Conservation (phyloP, 2,888 invertebrate genomes). For the Pseudeuparius sepicola region DNA sequence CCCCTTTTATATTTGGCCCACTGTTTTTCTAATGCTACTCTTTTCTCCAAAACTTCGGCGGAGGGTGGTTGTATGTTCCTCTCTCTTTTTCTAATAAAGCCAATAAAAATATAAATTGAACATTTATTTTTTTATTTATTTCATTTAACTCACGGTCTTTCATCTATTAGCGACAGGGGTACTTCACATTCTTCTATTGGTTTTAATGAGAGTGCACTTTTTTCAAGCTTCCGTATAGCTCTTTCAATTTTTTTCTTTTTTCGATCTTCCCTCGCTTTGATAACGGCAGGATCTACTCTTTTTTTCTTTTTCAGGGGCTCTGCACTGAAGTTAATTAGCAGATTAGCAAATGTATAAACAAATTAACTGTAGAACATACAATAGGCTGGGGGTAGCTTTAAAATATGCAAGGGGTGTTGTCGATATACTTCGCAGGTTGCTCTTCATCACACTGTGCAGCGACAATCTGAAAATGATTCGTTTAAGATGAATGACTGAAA, state of each 20-base stretch:
- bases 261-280: slow-evolving; percentile 74
- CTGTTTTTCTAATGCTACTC: slow-evolving; percentile 57
- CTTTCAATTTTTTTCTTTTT: slow-evolving; percentile 77
- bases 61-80: slow-evolving; percentile 45
- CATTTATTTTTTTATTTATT: slow-evolving; percentile 4
- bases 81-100: slow-evolving; percentile 40
- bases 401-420: too few relatives aligned
- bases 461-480: too few relatives aligned
- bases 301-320: slow-evolving; percentile 89
- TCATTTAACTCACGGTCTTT: slow-evolving; percentile 46
- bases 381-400: too few relatives aligned
- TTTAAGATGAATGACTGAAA: too few relatives aligned
- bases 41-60: slow-evolving; percentile 50
- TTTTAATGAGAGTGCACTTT: slow-evolving; percentile 72
- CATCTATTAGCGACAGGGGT: slow-evolving; percentile 54
- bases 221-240: slow-evolving; percentile 72
- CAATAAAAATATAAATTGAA: slow-evolving; percentile 6
- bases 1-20: slow-evolving; percentile 64
- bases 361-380: too few relatives aligned
- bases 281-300: slow-evolving; percentile 67
- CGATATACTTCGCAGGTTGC: too few relatives aligned
- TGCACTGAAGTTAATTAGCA: too few relatives aligned
- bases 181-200: slow-evolving; percentile 83
- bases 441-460: too few relatives aligned
- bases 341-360: too few relatives aligned